Conservation (phyloP, 2,888 invertebrate species). For the Stenichneumon culpator region DNA sequence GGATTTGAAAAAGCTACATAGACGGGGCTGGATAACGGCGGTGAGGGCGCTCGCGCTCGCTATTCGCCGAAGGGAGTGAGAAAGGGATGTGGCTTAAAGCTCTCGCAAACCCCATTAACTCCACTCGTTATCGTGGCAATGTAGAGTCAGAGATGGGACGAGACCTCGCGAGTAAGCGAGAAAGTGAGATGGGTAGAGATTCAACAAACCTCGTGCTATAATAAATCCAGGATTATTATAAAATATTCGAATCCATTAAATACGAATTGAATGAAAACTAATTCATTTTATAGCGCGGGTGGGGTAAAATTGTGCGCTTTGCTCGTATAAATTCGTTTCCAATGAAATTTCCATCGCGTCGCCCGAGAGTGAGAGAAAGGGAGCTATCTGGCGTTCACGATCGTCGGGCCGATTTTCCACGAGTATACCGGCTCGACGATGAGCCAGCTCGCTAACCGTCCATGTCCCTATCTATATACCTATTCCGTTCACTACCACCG, state of each 20-base stretch:
- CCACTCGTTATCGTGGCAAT: slow-evolving; percentile 40
- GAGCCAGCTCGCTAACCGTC: slow-evolving; percentile 44
- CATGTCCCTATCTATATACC: slow-evolving; percentile 28
- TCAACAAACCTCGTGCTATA: slow-evolving; percentile 7
- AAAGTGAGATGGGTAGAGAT: not conserved
- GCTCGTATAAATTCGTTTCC: slow-evolving; percentile 61
- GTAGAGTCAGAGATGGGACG: not conserved
- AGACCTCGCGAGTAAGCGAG: not conserved
- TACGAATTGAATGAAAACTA: slow-evolving; percentile 68
- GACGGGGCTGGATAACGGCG: not conserved
- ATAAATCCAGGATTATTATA: slow-evolving; percentile 67
- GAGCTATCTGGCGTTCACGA: slow-evolving; percentile 62
- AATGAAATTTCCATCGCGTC: slow-evolving; percentile 66
- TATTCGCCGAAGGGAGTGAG: not conserved
- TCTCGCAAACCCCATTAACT: slow-evolving; percentile 55
- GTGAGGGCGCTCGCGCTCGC: not conserved
- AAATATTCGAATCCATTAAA: slow-evolving; percentile 68
- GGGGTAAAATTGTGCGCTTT: slow-evolving; percentile 49
- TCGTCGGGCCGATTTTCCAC: slow-evolving; percentile 55
- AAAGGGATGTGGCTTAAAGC: slow-evolving; percentile 42
- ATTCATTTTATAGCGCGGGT: slow-evolving; percentile 57
- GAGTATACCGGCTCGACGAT: slow-evolving; percentile 46
- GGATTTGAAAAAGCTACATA: not conserved
- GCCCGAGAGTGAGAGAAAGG: not conserved
- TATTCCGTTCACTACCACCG: slow-evolving; percentile 5